phyloP scores from a whole-genome alignment of 1,140 invertebrate genomes.

The Trachymyrmex septentrionalis region DNA sequence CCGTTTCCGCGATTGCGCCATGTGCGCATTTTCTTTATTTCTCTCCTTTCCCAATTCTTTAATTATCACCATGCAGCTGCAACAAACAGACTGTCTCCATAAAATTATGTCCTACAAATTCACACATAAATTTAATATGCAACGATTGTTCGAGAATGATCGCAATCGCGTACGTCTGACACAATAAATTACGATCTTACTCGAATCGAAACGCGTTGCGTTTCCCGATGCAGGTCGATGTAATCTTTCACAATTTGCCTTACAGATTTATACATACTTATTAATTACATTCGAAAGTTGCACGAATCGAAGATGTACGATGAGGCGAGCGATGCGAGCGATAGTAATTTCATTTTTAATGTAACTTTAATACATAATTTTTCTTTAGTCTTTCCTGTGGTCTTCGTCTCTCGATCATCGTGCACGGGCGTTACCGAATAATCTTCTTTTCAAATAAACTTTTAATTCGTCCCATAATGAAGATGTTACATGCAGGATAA shows the following conservation, averaged over 20 bases:
- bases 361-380: constrained; percentile 42
- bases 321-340: no score
- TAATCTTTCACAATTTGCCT: not conserved
- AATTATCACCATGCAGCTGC: no score
- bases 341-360: not conserved
- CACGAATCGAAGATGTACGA: not conserved
- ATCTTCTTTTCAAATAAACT: not conserved
- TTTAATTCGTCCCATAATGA: not conserved
- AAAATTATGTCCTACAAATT: not conserved
- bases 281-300: not conserved
- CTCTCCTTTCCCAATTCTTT: not conserved
- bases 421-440: not conserved
- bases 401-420: not conserved
- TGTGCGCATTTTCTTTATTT: not conserved
- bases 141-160: not conserved
- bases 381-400: not conserved
- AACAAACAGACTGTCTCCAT: not conserved
- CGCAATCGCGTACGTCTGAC: not conserved
- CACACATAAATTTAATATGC: not conserved
- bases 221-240: not conserved
- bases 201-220: not conserved
- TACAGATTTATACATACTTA: not conserved
- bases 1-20: not conserved
- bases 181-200: not conserved
- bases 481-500: not conserved